Evolutionary conservation across 1,140 invertebrate genomes (phyloP).

Genomic region (Drosophila carrolli): DNA sequence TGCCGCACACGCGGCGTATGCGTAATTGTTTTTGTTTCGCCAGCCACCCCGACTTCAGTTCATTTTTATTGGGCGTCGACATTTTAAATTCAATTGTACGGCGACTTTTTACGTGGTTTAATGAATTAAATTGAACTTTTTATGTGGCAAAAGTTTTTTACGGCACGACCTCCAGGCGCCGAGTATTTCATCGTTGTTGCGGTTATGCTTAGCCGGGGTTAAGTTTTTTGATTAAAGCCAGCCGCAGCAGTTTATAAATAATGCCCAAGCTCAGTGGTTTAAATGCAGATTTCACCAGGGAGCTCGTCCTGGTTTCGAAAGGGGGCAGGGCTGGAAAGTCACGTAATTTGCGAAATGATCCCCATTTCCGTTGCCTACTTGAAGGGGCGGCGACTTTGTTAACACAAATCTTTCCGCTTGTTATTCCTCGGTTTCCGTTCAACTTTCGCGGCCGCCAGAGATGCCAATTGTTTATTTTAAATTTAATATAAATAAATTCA

Average conservation of each 20-base stretch:
- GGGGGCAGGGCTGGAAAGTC: conserved; percentile 34
- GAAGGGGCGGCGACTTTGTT: conserved; percentile 48
- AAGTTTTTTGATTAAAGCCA: conserved; percentile 69
- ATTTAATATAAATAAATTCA: background rate
- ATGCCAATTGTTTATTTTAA: background rate
- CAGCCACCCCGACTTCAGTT: conserved; percentile 39
- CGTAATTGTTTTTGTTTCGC: conserved; percentile 68
- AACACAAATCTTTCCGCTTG: conserved; percentile 80
- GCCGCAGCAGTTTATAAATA: conserved; percentile 72
- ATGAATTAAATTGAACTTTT: conserved; percentile 83
- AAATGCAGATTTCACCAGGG: conserved; percentile 62
- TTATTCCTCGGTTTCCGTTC: conserved; percentile 70
- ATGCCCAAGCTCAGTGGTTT: conserved; percentile 66
- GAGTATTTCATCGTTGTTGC: conserved; percentile 47
- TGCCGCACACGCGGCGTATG: conserved; percentile 61
- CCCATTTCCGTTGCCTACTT: conserved; percentile 73
- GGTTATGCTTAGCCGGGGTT: conserved; percentile 44
- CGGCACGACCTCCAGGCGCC: conserved; percentile 68
- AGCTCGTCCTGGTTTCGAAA: background rate
- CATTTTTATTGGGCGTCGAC: conserved; percentile 77
- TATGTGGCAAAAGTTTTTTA: conserved; percentile 75
- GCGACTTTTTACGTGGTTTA: conserved; percentile 73
- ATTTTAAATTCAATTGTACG: conserved; percentile 79
- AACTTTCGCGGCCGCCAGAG: conserved; percentile 48
- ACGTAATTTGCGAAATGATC: conserved; percentile 77